phyloP scores from a whole-genome alignment of 2,888 invertebrate species.

The Lasius platythorax region DNA sequence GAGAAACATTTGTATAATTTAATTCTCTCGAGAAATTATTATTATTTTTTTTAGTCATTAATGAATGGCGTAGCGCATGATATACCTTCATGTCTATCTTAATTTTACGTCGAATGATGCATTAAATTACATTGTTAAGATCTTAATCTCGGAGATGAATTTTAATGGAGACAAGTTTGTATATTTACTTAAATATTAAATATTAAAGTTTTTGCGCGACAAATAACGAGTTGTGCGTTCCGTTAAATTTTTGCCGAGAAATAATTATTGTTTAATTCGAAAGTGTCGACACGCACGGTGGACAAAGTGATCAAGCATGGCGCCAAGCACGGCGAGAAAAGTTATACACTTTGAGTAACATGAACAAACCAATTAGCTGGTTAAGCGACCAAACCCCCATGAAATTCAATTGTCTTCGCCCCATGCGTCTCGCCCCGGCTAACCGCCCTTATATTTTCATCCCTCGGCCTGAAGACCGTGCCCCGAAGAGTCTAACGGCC shows the following conservation, averaged over 20 bases:
- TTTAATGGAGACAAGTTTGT: neutral
- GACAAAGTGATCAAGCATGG: conserved; percentile 2
- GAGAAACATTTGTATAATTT: conserved; percentile 6
- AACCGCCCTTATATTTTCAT: conserved; percentile 84
- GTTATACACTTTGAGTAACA: conserved; percentile 74
- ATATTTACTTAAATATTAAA: neutral
- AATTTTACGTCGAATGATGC: neutral
- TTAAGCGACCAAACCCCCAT: conserved; percentile 85
- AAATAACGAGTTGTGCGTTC: neutral
- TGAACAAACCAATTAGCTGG: conserved; percentile 85
- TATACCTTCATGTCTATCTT: neutral
- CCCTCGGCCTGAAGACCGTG: conserved; percentile 72
- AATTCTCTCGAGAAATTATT: neutral
- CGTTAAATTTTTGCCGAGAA: neutral
- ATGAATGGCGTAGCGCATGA: neutral
- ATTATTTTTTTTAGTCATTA: neutral
- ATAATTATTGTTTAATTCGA: conserved; percentile 9
- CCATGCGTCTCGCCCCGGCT: conserved; percentile 79
- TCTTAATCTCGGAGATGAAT: neutral
- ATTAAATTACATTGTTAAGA: neutral
- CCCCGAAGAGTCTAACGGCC: conserved; percentile 77
- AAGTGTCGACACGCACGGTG: neutral
- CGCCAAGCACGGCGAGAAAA: conserved; percentile 49
- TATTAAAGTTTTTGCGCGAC: neutral
- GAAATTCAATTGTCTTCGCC: conserved; percentile 86